phyloP scores from a whole-genome alignment of 35 echinoderm and acorn worm species.

The Apostichopus parvimensis region DNA sequence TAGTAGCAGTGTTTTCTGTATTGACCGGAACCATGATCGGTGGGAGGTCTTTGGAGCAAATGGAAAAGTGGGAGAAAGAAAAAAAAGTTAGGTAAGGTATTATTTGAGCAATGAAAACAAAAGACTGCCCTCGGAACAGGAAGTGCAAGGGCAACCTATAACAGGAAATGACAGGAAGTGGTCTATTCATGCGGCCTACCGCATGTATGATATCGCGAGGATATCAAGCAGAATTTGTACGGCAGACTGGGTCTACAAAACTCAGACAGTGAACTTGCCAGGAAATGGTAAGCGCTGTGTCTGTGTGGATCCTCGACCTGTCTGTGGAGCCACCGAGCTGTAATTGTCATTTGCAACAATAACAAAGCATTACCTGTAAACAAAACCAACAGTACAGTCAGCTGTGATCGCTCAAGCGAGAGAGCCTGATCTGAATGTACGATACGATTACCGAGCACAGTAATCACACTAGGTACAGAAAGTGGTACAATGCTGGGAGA shows the following conservation, averaged over 20 bases:
- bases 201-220: background rate
- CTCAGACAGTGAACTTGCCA: background rate
- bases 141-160: background rate
- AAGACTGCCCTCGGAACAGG: background rate
- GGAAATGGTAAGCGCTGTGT: background rate
- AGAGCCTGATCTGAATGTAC: background rate
- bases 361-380: background rate
- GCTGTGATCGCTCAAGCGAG: background rate
- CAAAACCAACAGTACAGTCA: background rate
- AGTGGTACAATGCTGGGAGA: no score
- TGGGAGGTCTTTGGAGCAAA: conserved; percentile 25
- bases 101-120: background rate
- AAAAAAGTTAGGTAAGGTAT: background rate
- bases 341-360: background rate
- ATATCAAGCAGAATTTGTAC: background rate
- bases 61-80: background rate
- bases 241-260: background rate
- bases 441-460: no score
- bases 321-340: background rate
- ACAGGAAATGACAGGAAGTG: background rate
- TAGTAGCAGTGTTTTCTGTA: background rate
- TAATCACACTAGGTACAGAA: no score
- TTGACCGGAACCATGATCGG: conserved; percentile 53
- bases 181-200: background rate
- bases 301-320: background rate